phyloP scores from a whole-genome alignment of 2,797 vertebrate genomes.

The Peromyscus aztecus region DNA sequence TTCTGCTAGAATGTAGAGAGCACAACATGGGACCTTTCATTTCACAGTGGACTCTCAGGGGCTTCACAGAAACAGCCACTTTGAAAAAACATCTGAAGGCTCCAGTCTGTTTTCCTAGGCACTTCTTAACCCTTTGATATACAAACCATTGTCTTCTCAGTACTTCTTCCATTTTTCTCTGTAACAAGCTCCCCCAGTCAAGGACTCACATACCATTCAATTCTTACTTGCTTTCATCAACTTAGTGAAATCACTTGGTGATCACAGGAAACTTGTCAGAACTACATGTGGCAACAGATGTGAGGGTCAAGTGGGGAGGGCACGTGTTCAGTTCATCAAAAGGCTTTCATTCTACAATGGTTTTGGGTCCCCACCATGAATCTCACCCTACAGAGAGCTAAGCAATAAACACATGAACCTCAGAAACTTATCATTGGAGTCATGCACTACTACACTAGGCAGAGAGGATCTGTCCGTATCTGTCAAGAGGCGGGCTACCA shows the following conservation, averaged over 20 bases:
- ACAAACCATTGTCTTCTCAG: neutral
- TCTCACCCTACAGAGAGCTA: neutral
- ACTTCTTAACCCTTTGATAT: neutral
- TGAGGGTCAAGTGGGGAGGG: neutral
- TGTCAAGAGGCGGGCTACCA: neutral
- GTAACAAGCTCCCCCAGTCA: neutral
- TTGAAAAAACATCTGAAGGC: constrained; percentile 16
- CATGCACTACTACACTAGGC: neutral
- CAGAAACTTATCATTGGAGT: neutral
- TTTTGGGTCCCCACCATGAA: neutral
- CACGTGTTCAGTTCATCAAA: neutral
- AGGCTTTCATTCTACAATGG: neutral
- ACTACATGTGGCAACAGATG: neutral
- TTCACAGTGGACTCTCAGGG: neutral
- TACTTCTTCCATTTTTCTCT: neutral
- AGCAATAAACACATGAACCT: neutral
- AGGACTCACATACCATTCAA: neutral
- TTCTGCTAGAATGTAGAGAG: neutral
- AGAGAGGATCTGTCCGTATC: neutral
- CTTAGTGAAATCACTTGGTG: constrained; percentile 37
- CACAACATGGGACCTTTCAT: neutral
- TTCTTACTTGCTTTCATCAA: neutral
- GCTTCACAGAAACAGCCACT: neutral
- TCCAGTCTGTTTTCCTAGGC: neutral
- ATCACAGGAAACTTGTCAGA: neutral